These are phyloP conservation scores for Ellobium chinense DNA, from an alignment of 2,888 invertebrate genomes.

Conservation along the genomic window DNA sequence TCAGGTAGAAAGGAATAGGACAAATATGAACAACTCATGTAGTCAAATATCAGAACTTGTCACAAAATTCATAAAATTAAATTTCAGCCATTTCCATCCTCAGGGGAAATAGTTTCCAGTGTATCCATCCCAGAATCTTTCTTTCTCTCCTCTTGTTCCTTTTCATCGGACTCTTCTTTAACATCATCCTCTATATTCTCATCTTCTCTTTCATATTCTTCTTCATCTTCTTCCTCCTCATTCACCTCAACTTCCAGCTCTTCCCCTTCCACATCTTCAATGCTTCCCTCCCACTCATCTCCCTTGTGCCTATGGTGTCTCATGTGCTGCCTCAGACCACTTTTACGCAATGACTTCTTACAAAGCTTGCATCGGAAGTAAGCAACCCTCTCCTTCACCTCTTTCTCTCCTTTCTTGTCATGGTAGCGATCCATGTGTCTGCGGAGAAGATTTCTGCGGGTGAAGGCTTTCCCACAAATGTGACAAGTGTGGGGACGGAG, in stretches of 20 bases:
- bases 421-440: conserved; percentile 35
- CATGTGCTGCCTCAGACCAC: conserved; percentile 17
- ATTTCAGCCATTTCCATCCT: too few species aligned
- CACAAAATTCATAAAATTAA: too few species aligned
- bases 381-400: background rate
- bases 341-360: conserved; percentile 10
- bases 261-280: background rate
- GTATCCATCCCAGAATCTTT: too few species aligned
- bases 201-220: background rate
- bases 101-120: too few species aligned
- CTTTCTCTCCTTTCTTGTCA: background rate
- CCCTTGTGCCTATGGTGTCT: conserved; percentile 4
- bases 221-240: background rate
- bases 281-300: conserved; percentile 22
- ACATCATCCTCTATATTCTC: background rate
- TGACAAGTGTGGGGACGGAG: conserved; percentile 30
- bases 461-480: conserved; percentile 24
- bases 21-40: too few species aligned
- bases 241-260: background rate
- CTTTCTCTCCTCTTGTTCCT: too few species aligned
- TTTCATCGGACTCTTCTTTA: background rate
- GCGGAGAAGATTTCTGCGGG: conserved; percentile 27
- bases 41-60: too few species aligned
- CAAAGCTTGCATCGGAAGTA: conserved; percentile 36
- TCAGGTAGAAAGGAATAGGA: too few species aligned